Conservation (phyloP, 2,113 vertebrate species). For the Capreolus pygargus region DNA sequence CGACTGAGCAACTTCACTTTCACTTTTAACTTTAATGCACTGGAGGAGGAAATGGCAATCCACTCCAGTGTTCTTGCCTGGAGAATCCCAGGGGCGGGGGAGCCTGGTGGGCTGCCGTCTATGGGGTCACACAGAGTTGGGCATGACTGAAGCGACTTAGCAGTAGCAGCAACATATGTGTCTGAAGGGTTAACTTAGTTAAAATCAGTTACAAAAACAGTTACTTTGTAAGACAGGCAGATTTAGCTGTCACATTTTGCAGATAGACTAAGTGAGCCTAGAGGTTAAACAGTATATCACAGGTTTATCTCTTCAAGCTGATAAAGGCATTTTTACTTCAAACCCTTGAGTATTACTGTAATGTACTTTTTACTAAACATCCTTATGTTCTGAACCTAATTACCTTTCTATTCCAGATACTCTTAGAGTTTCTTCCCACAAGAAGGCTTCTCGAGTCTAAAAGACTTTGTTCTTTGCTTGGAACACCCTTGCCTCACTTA, state of each 20-base stretch:
- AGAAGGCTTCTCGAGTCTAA: background rate
- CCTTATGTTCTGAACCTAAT: background rate
- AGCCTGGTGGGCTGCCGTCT: background rate
- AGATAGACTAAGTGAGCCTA: background rate
- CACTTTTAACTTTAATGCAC: too few species aligned
- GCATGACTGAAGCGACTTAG: background rate
- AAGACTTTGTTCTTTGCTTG: background rate
- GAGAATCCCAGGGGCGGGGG: too few species aligned
- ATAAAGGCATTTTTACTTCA: background rate
- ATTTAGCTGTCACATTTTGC: background rate
- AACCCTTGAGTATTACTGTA: background rate
- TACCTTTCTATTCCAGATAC: background rate
- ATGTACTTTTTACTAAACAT: background rate
- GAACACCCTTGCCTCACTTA: too few species aligned
- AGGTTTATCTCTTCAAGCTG: background rate
- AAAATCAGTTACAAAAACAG: background rate
- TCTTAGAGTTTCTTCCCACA: background rate
- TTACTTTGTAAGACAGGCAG: background rate
- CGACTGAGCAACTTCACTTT: too few species aligned
- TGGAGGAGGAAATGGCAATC: too few species aligned
- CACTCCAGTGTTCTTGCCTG: too few species aligned
- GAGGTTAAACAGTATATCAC: background rate
- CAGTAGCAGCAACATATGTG: background rate
- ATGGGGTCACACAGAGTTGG: background rate
- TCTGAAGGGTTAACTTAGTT: background rate